Base-by-base conservation (phyloP, 2,113 vertebrate genomes). In the Myiozetetes cayanensis region DNA sequence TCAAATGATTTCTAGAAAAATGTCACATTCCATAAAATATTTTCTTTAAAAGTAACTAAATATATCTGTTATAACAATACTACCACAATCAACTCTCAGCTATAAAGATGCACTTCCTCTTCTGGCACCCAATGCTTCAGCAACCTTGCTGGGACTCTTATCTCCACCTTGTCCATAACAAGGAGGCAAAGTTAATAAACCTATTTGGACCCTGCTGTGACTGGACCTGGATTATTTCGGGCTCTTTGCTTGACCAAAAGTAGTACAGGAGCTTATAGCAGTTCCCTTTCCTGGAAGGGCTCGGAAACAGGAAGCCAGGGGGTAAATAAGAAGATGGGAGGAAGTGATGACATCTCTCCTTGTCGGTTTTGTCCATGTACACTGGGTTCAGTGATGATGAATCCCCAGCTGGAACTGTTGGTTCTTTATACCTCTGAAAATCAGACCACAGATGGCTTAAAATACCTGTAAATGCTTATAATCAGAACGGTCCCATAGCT, bases 41-140 rank as follows among this genome's bases (percentile, higher is more conserved):
- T 82, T 73, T 62, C 30, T 76, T 61, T 61, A 33, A 70, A 85
- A 15, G 9, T 18, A 79, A 5, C 4, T 78, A 27, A 74, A 52
- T 47, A 2, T 70, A 33, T 50, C 63, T 80, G 2, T 58, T 50
- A 4, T 16, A 78, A 87, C 8, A 62, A 22, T 15, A 22, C 3
- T 15, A 31, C 14, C 25, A 58, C 4, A 33, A 7, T 31, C 17
- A 55, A 6, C 22, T 41, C 19, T 59, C 31, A 35, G 9, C 7
- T 18, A 0, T 2, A n/a, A 49, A 4, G 6, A 12, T 52, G 33
- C 11, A 1, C 8, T 46, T 58, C 50, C 10, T 56, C 15, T 80
- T 8, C 31, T 25, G 46, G 16, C 12, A 30, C 10, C 4, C 37
- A 25, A n/a, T 5, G 23, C 14, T 23, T 4, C 62, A 73, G 35